A percentile compares a stretch with the other conserved stretches of the same genome.
phyloP scores from a whole-genome alignment of 2,888 invertebrate genomes.

The Sabellastarte sp. region DNA sequence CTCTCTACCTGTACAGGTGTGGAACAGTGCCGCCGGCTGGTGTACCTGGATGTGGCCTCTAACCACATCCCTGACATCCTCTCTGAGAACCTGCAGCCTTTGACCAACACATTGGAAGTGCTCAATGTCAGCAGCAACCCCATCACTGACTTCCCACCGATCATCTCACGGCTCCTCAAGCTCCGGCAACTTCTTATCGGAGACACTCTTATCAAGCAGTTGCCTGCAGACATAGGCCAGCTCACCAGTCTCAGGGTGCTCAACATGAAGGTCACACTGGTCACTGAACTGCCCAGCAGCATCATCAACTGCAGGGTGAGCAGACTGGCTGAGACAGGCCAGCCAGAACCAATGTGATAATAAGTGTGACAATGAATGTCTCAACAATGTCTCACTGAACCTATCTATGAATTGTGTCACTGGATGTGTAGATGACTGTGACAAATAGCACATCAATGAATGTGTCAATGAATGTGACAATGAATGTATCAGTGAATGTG shows the following conservation, averaged over 20 bases:
- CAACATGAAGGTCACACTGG: conserved; percentile 3
- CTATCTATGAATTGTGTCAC: too few relatives aligned
- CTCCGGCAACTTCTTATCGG: conserved; percentile 10
- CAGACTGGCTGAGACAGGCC: too few relatives aligned
- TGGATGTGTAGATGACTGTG: too few relatives aligned
- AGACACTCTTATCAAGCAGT: conserved; percentile 13
- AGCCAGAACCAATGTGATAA: too few relatives aligned
- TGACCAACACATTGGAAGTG: conserved; percentile 7
- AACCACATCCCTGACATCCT: conserved; percentile 9
- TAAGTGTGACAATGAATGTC: too few relatives aligned
- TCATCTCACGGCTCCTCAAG: conserved; percentile 11
- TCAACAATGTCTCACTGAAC: too few relatives aligned
- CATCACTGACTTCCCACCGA: conserved; percentile 14
- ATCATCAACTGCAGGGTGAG: too few relatives aligned
- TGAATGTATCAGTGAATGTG: too few relatives aligned
- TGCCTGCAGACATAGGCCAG: conserved; percentile 24
- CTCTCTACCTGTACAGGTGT: too few relatives aligned
- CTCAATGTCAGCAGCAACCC: conserved; percentile 18
- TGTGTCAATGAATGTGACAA: too few relatives aligned
- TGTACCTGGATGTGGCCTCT: conserved; percentile 1
- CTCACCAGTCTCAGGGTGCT: conserved; percentile 15
- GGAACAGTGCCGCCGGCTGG: background rate
- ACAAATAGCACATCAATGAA: too few relatives aligned
- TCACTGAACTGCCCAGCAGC: conserved; percentile 16
- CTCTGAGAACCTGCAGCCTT: conserved; percentile 5